Conservation (phyloP, 2,888 invertebrate genomes). For the Crossocerus cetratus region DNA sequence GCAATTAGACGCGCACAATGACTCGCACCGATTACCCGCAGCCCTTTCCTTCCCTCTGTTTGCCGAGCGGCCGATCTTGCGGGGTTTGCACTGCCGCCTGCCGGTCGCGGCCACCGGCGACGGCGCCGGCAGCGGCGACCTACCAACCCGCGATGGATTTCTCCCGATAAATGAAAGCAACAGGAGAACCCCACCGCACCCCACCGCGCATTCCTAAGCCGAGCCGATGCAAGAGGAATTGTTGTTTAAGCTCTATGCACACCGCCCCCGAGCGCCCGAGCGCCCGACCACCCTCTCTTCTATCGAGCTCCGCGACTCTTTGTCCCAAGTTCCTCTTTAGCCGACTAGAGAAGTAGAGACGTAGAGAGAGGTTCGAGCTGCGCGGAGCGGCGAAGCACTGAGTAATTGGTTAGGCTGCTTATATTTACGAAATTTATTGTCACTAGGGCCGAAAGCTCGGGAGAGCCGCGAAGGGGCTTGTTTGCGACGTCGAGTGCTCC, state of each 20-base stretch:
- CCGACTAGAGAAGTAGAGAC: conserved; percentile 36
- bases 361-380: no score
- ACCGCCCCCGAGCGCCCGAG: no score
- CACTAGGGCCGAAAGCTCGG: conserved; percentile 40
- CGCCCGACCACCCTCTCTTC: neutral
- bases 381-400: conserved; percentile 15
- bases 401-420: conserved; percentile 59
- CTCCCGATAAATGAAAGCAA: no score
- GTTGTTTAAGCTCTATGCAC: no score
- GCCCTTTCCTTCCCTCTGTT: conserved; percentile 20
- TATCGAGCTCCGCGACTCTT: neutral
- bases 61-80: conserved; percentile 15
- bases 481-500: conserved; percentile 70
- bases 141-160: neutral
- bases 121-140: neutral
- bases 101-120: no score
- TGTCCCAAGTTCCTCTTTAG: neutral
- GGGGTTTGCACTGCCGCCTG: conserved; percentile 1
- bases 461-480: conserved; percentile 64
- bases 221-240: no score
- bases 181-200: no score
- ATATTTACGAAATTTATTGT: conserved; percentile 62
- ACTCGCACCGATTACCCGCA: conserved; percentile 34
- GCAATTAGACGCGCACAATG: conserved; percentile 29
- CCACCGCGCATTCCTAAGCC: no score